These are phyloP conservation scores for Telenomus remus DNA, from an alignment of 1,140 invertebrate genomes.

Conservation along the genomic window DNA sequence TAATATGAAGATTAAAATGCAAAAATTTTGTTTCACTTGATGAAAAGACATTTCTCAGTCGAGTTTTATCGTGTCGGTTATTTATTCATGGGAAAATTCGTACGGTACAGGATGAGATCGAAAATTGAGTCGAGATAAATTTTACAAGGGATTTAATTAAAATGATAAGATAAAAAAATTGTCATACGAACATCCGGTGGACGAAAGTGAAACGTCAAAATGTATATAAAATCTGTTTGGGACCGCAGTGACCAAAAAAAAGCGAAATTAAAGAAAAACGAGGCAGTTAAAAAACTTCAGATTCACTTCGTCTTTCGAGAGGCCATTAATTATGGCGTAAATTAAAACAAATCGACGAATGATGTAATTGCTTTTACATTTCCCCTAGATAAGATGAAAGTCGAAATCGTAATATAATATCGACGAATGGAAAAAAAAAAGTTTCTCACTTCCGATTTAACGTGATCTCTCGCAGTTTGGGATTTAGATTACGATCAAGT, in stretches of 20 bases:
- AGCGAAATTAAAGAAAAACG: neutral
- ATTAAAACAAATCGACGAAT: slow-evolving; percentile 5
- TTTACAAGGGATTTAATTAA: slow-evolving; percentile 1
- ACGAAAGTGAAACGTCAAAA: neutral
- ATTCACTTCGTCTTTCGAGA: neutral
- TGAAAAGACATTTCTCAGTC: slow-evolving; percentile 37
- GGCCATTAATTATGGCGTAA: neutral
- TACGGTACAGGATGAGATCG: neutral
- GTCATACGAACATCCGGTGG: too few relatives aligned
- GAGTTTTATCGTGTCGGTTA: slow-evolving; percentile 15
- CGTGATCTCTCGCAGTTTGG: slow-evolving; percentile 10
- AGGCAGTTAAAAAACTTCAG: too few relatives aligned
- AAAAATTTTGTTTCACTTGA: slow-evolving; percentile 30
- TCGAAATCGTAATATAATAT: slow-evolving; percentile 38
- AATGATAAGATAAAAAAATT: neutral
- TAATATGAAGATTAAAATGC: slow-evolving; percentile 47
- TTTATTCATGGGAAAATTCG: slow-evolving; percentile 26
- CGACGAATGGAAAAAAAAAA: slow-evolving; percentile 14
- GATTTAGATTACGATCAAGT: slow-evolving; percentile 34
- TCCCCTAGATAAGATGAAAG: slow-evolving; percentile 30
- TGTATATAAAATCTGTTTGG: neutral
- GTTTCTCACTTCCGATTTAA: slow-evolving; percentile 23
- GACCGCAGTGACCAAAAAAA: neutral
- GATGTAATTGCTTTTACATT: slow-evolving; percentile 36
- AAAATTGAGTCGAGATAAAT: neutral